These are phyloP conservation scores for Platichthys stellatus DNA, from an alignment of 2,113 vertebrate genomes.

Conservation along the genomic window DNA sequence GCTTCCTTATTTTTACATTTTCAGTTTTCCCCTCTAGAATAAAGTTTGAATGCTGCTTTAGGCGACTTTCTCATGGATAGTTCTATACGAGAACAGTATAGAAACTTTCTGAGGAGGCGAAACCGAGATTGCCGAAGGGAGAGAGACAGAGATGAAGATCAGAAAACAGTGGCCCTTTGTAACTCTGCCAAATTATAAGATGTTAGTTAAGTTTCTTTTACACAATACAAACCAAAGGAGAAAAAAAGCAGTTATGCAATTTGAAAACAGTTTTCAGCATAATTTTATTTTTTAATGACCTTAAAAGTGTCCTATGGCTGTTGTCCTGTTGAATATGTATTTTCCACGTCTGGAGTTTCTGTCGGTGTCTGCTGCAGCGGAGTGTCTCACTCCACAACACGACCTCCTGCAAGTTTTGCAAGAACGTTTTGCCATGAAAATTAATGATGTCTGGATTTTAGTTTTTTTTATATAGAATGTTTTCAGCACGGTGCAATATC, in stretches of 20 bases:
- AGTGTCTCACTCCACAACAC: neutral
- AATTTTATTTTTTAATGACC: neutral
- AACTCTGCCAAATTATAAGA: neutral
- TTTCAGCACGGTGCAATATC: too few relatives aligned
- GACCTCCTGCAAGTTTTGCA: neutral
- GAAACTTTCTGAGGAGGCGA: conserved; percentile 5
- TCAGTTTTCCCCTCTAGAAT: conserved; percentile 4
- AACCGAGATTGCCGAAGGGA: neutral
- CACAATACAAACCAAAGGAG: neutral
- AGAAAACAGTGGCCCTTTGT: neutral
- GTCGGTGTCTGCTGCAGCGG: neutral
- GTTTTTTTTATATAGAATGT: neutral
- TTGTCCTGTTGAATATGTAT: neutral
- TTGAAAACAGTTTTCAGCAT: neutral
- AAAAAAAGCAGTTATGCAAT: neutral
- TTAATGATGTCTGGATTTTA: neutral
- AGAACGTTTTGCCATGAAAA: neutral
- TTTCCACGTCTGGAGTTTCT: neutral
- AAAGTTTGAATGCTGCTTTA: conserved; percentile 30
- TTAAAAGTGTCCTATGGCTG: neutral
- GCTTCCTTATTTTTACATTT: conserved; percentile 10
- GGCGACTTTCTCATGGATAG: neutral
- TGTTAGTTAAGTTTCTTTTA: neutral
- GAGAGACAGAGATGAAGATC: neutral
- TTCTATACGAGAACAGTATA: neutral